These are phyloP conservation scores for Eremobia ochroleuca DNA, from an alignment of 2,888 invertebrate genomes.

Conservation along the genomic window DNA sequence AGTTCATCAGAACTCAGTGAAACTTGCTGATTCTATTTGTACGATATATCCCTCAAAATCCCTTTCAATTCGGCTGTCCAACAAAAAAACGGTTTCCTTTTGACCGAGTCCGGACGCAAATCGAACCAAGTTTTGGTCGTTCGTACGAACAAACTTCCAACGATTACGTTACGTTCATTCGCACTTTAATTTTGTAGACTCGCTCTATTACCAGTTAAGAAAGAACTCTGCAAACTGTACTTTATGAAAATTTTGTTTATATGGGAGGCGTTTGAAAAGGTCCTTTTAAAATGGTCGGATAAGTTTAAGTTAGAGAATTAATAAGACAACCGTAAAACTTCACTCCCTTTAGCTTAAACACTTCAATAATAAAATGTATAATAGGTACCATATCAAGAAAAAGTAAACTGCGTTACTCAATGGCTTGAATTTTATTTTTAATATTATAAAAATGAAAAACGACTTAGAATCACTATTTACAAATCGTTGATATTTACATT, in stretches of 20 bases:
- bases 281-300: slow-evolving; percentile 22
- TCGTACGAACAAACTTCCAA: slow-evolving; percentile 29
- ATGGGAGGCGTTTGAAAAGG: neutral
- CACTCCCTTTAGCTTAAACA: neutral
- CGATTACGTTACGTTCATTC: slow-evolving; percentile 43
- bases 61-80: neutral
- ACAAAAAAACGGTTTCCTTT: slow-evolving; percentile 26
- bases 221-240: slow-evolving; percentile 8
- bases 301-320: slow-evolving; percentile 9
- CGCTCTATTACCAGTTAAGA: slow-evolving; percentile 26
- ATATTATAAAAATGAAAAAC: too few species aligned
- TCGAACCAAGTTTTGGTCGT: slow-evolving; percentile 23
- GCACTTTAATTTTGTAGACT: slow-evolving; percentile 46
- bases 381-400: neutral
- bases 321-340: neutral
- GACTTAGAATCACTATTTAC: neutral
- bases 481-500: neutral
- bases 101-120: slow-evolving; percentile 7
- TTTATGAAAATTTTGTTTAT: neutral
- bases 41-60: slow-evolving; percentile 9
- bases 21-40: slow-evolving; percentile 25
- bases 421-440: too few species aligned
- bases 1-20: slow-evolving; percentile 19
- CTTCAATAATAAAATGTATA: too few species aligned
- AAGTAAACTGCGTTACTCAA: neutral